Conservation (phyloP, 2,888 invertebrate species). For the Chrysina gloriosa region DNA sequence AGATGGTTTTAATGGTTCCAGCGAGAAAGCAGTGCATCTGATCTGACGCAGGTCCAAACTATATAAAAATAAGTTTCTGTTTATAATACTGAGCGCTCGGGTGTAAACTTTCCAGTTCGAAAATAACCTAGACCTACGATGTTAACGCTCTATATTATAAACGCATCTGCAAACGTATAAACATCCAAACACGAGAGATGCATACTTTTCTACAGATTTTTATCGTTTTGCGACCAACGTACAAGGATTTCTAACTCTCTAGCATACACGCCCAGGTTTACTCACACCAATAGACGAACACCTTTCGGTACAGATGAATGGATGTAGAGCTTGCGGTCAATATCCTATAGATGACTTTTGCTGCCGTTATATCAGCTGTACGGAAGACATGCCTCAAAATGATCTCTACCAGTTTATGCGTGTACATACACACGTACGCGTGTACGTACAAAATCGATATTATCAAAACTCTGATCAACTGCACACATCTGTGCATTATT, state of each 20-base stretch:
- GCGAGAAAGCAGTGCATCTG: slow-evolving; percentile 11
- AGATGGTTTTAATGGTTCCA: not conserved
- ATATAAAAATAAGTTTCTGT: slow-evolving; percentile 34
- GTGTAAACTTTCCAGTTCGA: slow-evolving; percentile 34
- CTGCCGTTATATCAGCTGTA: slow-evolving; percentile 38
- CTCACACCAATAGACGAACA: not conserved
- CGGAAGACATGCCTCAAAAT: slow-evolving; percentile 34
- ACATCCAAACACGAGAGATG: slow-evolving; percentile 21
- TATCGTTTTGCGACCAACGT: not conserved
- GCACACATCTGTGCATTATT: slow-evolving; percentile 25
- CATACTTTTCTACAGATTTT: slow-evolving; percentile 24
- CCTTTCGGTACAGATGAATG: slow-evolving; percentile 26
- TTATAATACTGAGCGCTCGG: slow-evolving; percentile 24
- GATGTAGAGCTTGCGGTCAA: slow-evolving; percentile 32
- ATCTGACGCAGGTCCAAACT: slow-evolving; percentile 22
- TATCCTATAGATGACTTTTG: slow-evolving; percentile 18
- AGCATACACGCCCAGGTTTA: not conserved
- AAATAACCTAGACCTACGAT: slow-evolving; percentile 37
- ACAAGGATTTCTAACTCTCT: not conserved
- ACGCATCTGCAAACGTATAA: slow-evolving; percentile 33
- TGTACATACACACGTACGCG: not conserved
- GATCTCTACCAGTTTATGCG: not conserved
- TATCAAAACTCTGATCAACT: slow-evolving; percentile 36
- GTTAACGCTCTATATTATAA: slow-evolving; percentile 37
- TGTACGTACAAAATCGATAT: slow-evolving; percentile 21